A percentile compares a stretch with the other conserved stretches of the same genome.
Conservation (phyloP, 1,140 invertebrate genomes). For the Holotrichia oblita region DNA sequence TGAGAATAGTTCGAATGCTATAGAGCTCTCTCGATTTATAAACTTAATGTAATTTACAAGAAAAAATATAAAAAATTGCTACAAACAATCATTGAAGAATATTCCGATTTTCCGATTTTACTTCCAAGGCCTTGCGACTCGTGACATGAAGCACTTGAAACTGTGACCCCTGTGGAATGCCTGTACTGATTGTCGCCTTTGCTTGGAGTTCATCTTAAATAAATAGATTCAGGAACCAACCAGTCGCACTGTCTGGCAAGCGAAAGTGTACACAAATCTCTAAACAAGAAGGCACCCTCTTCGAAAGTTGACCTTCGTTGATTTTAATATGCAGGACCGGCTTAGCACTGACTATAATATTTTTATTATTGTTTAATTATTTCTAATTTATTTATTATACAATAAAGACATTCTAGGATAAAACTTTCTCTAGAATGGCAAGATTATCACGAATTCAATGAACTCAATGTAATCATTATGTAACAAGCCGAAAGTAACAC, state of each 20-base stretch:
- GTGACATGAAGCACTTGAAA: neutral
- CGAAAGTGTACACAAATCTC: neutral
- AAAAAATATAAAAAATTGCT: neutral
- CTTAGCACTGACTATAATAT: too few relatives aligned
- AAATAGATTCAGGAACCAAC: neutral
- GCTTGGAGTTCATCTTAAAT: conserved; percentile 5
- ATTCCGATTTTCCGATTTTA: neutral
- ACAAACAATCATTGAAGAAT: neutral
- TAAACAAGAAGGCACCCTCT: neutral
- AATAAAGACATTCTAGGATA: too few relatives aligned
- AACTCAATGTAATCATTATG: too few relatives aligned
- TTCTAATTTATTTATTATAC: too few relatives aligned
- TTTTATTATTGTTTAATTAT: too few relatives aligned
- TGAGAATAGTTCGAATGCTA: neutral
- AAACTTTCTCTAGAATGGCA: too few relatives aligned
- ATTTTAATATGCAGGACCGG: neutral
- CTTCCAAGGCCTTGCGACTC: neutral
- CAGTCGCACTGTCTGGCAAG: neutral
- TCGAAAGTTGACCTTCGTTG: neutral
- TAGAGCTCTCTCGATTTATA: neutral
- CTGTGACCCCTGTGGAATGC: neutral
- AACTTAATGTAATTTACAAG: neutral
- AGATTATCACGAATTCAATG: too few relatives aligned
- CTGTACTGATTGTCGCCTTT: neutral
- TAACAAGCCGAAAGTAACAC: too few relatives aligned